Base-by-base conservation (phyloP, 2,113 vertebrate species). In the Tetraodon nigroviridis region DNA sequence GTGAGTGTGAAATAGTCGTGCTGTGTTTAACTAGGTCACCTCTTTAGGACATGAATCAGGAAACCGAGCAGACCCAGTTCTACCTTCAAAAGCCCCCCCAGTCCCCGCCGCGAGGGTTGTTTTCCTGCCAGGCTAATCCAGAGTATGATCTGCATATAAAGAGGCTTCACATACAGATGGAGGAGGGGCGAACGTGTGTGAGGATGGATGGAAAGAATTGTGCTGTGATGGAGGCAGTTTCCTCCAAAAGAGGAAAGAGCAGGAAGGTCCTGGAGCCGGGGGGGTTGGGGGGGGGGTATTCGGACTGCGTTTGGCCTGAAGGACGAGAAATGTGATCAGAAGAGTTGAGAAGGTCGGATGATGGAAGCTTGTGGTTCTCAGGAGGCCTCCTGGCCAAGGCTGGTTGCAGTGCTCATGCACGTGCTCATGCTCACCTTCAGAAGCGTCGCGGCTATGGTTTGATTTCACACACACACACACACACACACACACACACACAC, bases 1-100 rank as follows among this genome's bases (percentile, higher is more conserved):
- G 32, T 37, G 32, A 37, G 8, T 12, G 11, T 37, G 12, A 37
- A 37, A 2, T 11, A 37, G 32, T 46, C 69, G 65, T 58, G 49
- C 29, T 64, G 62, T 47, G 63, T 58, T 65, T 66, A 87, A 75
- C 62, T 84, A 80, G 83, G 83, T 84, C 81, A 78, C 44, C 71
- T 66, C 47, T 72, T 72, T 69, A 71, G 70, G 58, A 70, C 76
- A 70, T 71, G 71, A 17, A 14, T 40, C 58, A 50, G 56, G 77
- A 84, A 79, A 82, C 67, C 69, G 78, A 81, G 84, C 67, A 71
- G 17, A 57, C 69, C 58, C 59, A 67, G 56, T 70, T 67, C 61
- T 46, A 77, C 73, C 61, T 75, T 76, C 46, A 8, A 27, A 61
- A 71, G 77, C 61, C 70, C 58, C 42, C 42, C 12, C 16, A n/a